Base-by-base conservation (phyloP, 2,113 vertebrate species). In the Hippopotamus amphibius region DNA sequence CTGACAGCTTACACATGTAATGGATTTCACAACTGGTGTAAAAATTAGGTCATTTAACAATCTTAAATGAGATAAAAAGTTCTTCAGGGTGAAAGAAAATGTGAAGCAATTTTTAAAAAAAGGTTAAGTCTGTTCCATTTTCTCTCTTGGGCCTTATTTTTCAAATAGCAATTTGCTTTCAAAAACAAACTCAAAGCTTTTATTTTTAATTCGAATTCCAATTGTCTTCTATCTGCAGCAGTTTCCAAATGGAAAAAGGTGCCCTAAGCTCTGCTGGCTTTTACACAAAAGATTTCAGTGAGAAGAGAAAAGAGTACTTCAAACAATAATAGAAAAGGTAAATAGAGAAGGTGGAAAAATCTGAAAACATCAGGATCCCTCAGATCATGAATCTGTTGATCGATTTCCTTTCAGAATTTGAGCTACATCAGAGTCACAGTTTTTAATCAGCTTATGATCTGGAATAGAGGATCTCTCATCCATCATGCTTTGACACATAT, bases 141-240 rank as follows among this genome's bases (percentile, higher is more conserved):
- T 80, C 87, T 74, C 77, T 97, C 37, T 0, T 17, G 74, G 91
- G 81, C 69, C 50, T 97, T 71, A 59, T 97, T 50, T 97, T 76
- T 92, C 76, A 97, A 97, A 97, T 16, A 96, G 82, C 84, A 41
- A 84, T 86, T 96, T 65, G 28, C 86, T 96, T 97, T 95, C 3
- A 65, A 97, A 96, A 50, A 95, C 92, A 97, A 96, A 88, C 24
- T 14, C 77, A 80, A 87, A 86, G 74, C 28, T 95, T 96, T 94
- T 68, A 50, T 83, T 91, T 96, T 88, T 12, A 82, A 93, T 93
- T 96, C 90, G 53, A 90, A 96, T 92, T 59, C 88, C 66, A 77
- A 57, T 66, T 96, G 90, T 95, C 83, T 93, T 86, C 93, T 90
- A 81, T 95, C 87, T 77, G 15, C 0, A 30, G 10, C 83, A 80